A percentile compares a stretch with the other conserved stretches of the same genome.
These are phyloP conservation scores for Lapara coniferarum DNA, from an alignment of 2,888 invertebrate genomes.

Conservation along the genomic window DNA sequence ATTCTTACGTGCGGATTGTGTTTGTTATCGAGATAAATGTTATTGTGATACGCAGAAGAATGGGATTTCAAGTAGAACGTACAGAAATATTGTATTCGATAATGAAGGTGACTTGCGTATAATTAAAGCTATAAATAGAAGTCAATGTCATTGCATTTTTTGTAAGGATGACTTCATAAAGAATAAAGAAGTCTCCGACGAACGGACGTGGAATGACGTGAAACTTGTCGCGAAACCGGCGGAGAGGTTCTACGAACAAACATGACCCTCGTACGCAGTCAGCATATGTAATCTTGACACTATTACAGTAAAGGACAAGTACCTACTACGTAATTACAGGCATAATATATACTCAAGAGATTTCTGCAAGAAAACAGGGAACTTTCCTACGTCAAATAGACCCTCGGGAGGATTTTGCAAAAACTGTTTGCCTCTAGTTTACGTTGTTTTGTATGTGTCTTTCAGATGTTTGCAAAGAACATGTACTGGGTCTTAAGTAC, in stretches of 20 bases:
- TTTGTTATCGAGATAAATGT: conserved; percentile 1
- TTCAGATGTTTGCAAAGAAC: conserved; percentile 1
- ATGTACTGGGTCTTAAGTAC: not conserved
- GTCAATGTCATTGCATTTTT: conserved; percentile 22
- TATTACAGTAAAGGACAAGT: conserved; percentile 50
- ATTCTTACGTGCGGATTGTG: not conserved
- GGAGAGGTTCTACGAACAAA: conserved; percentile 57
- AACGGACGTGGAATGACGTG: conserved; percentile 52
- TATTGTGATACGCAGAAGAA: not conserved
- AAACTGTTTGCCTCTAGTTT: conserved; percentile 2
- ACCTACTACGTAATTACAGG: conserved; percentile 43
- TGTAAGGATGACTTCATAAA: conserved; percentile 28
- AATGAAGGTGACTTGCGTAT: conserved; percentile 9
- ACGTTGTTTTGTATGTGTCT: not conserved
- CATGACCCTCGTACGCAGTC: conserved; percentile 59
- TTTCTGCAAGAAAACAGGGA: conserved; percentile 33
- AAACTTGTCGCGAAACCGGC: conserved; percentile 59
- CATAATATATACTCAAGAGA: conserved; percentile 26
- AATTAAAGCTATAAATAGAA: conserved; percentile 12
- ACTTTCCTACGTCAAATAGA: conserved; percentile 23
- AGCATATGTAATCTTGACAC: conserved; percentile 64
- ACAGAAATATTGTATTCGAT: not conserved
- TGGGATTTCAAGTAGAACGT: not conserved
- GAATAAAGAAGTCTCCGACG: conserved; percentile 46
- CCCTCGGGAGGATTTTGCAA: conserved; percentile 5